Conservation (phyloP, 2,888 invertebrate genomes). For the Cepaea hortensis region DNA sequence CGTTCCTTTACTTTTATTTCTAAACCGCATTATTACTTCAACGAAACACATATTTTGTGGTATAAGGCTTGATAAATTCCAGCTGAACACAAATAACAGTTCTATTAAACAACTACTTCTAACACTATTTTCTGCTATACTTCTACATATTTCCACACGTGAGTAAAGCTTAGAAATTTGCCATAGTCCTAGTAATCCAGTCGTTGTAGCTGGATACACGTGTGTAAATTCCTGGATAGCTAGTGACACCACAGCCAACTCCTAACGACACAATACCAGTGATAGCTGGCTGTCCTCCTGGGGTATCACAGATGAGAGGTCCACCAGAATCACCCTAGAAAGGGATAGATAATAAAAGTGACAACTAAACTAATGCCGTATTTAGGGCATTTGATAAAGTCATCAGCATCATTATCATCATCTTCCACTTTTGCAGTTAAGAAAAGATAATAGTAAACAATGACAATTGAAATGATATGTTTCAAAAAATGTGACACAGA, state of each 20-base stretch:
- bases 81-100: too few species aligned
- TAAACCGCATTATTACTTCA: too few species aligned
- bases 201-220: conserved; percentile 46
- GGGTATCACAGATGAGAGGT: conserved; percentile 43
- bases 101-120: too few species aligned
- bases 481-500: too few species aligned
- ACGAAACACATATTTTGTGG: too few species aligned
- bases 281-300: conserved; percentile 33
- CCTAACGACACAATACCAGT: conserved; percentile 49
- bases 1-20: too few species aligned
- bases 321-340: conserved; percentile 50
- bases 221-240: conserved; percentile 50
- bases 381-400: not conserved
- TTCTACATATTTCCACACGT: too few species aligned
- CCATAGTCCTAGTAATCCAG: conserved; percentile 44
- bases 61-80: too few species aligned
- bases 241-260: conserved; percentile 44
- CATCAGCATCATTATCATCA: not conserved
- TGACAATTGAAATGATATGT: too few species aligned
- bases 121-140: too few species aligned
- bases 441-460: not conserved
- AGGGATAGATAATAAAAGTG: not conserved
- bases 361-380: not conserved
- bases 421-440: not conserved
- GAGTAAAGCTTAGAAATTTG: not conserved